These are phyloP conservation scores for Synanthedon tipuliformis DNA, from an alignment of 2,888 invertebrate species.

Conservation along the genomic window DNA sequence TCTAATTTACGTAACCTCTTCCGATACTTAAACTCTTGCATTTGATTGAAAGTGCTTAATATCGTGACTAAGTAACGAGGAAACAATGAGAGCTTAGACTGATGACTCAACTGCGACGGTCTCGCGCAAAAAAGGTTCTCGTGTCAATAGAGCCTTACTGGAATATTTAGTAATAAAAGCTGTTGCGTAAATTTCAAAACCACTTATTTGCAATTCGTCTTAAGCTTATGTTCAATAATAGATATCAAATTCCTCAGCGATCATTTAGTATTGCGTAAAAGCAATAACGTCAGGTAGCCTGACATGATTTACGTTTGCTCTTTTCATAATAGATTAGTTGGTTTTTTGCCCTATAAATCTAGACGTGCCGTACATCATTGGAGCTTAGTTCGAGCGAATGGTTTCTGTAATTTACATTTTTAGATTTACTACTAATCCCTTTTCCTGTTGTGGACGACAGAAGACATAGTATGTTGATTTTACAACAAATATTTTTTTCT, in stretches of 20 bases:
- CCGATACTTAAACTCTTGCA: conserved; percentile 10
- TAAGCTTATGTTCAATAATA: neutral
- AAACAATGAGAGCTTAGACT: conserved; percentile 28
- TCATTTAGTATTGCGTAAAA: neutral
- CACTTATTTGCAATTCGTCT: neutral
- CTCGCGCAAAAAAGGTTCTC: neutral
- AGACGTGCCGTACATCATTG: neutral
- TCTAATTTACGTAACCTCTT: conserved; percentile 30
- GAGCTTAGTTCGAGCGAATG: neutral
- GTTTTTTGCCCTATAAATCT: neutral
- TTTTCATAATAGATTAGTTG: neutral
- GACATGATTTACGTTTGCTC: neutral
- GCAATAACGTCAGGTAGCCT: neutral
- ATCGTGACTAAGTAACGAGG: conserved; percentile 30
- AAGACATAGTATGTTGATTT: neutral
- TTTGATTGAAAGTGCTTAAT: conserved; percentile 11
- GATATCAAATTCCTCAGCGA: neutral
- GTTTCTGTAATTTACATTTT: neutral
- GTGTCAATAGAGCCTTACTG: conserved; percentile 4
- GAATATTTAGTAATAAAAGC: conserved; percentile 37
- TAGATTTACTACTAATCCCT: neutral
- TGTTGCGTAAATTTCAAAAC: conserved; percentile 24
- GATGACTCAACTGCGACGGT: conserved; percentile 28
- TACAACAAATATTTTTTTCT: neutral
- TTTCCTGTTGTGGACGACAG: neutral